Evolutionary conservation across 2,797 vertebrate species (phyloP).

Genomic region (Anolis apletophallus): DNA sequence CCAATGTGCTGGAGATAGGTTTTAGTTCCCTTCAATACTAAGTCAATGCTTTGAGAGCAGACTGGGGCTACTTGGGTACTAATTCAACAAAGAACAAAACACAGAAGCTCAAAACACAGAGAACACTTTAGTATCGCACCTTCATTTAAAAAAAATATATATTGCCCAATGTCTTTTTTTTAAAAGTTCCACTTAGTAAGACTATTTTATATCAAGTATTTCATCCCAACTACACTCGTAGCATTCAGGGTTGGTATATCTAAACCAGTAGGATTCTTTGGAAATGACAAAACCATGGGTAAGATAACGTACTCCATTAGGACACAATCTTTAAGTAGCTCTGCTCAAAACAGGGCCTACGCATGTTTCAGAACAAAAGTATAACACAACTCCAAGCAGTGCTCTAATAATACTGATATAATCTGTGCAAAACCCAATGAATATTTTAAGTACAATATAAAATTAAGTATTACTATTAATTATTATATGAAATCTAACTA

Average conservation of each 20-base stretch:
- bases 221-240: background rate
- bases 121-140: background rate
- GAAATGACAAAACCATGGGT: background rate
- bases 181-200: background rate
- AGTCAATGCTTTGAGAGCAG: background rate
- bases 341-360: background rate
- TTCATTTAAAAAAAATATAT: background rate
- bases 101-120: background rate
- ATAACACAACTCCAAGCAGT: background rate
- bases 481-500: background rate
- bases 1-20: background rate
- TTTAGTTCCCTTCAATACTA: background rate
- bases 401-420: background rate
- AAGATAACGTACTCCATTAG: background rate
- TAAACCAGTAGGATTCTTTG: slow-evolving; percentile 8
- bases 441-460: background rate
- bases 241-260: slow-evolving; percentile 30
- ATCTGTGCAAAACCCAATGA: background rate
- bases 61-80: background rate
- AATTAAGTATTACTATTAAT: slow-evolving; percentile 2
- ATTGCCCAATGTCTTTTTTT: background rate
- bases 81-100: background rate
- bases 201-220: accelerated
- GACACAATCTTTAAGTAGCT: background rate
- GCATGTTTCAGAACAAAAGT: background rate